phyloP scores from a whole-genome alignment of 2,113 vertebrate genomes.

The Varanus komodoensis region DNA sequence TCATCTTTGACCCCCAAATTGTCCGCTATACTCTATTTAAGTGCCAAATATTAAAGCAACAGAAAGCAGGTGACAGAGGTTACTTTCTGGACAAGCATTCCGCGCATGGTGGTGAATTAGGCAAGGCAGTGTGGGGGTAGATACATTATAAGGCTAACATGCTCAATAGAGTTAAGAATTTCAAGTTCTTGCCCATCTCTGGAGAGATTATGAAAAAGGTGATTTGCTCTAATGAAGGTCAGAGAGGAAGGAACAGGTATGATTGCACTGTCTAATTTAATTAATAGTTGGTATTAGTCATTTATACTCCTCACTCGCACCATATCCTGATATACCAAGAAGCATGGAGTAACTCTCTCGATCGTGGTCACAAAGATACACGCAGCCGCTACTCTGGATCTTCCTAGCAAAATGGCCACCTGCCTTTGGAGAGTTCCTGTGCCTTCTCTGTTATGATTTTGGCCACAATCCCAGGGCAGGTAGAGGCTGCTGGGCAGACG shows the following conservation, averaged over 20 bases:
- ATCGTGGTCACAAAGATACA: not conserved
- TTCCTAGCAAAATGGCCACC: not conserved
- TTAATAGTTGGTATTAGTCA: slow-evolving; percentile 14
- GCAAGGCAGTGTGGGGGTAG: not conserved
- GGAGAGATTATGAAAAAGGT: slow-evolving; percentile 42
- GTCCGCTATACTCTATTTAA: not conserved
- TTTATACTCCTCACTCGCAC: not conserved
- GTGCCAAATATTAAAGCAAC: slow-evolving; percentile 21
- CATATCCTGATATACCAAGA: not conserved
- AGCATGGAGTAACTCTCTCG: not conserved
- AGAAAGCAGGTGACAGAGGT: not conserved
- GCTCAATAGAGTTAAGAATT: not conserved
- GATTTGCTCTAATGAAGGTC: slow-evolving; percentile 11
- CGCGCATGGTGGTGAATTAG: slow-evolving; percentile 25
- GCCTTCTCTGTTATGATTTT: no score
- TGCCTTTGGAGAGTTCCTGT: not conserved
- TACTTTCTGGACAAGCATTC: fast-evolving
- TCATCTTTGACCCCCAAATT: not conserved
- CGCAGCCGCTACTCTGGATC: no score
- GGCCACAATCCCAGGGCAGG: no score
- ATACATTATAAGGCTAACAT: not conserved
- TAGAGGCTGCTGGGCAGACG: no score
- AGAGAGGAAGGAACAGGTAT: fast-evolving
- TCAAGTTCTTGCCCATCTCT: not conserved
- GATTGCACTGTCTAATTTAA: fast-evolving